Base-by-base conservation (phyloP, 1,140 invertebrate genomes). In the Ceratosolen solmsi region DNA sequence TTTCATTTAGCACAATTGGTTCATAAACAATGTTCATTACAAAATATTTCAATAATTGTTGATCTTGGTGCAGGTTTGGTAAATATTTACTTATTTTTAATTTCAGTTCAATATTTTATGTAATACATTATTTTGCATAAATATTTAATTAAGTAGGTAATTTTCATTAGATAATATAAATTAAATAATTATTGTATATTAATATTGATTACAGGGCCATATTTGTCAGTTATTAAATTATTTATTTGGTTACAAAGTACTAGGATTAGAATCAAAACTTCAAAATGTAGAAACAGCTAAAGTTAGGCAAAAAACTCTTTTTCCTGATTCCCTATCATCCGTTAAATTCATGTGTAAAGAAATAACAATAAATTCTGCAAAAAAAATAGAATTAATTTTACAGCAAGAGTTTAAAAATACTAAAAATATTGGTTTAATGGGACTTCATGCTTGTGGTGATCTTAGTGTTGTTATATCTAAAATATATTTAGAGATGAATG, bases 361-460 rank as follows among this genome's bases (percentile, higher is more conserved):
- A 79, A 89, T 96, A 58, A 92, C 88, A 2, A 85, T 88, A 30
- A 71, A 93, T 78, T 94, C 93, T 0, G 79, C 85, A n/a, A 82
- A 84, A 30, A 87, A 87, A 79, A 93, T 95, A 79, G 82, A 91
- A 84, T 73, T 86, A 22, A 87, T 91, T 82, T 84, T 93, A 20
- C 56, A 88, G 8, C 89, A 92, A 86, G 79, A 89, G 88, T 86
- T 92, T 90, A 70, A 83, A 74, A 83, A 88, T 17, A 84, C 84
- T 38, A 79, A 86, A 51, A 83, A 88, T 82, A 82, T 93, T 90
- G 92, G 92, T 89, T 79, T 96, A 80, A 92, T 94, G 82, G 95
- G 95, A 11, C 91, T 98, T 36, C 97, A 98, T 90, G 94, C 96
- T 13, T 98, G 97, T 89, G 96, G 95, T 0, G 96, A 97, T 90